Percentiles rank a stretch among this genome's conserved stretches.
These are phyloP conservation scores for Lytechinus variegatus DNA, from an alignment of 35 echinoderm and acorn worm genomes.

Conservation along the genomic window DNA sequence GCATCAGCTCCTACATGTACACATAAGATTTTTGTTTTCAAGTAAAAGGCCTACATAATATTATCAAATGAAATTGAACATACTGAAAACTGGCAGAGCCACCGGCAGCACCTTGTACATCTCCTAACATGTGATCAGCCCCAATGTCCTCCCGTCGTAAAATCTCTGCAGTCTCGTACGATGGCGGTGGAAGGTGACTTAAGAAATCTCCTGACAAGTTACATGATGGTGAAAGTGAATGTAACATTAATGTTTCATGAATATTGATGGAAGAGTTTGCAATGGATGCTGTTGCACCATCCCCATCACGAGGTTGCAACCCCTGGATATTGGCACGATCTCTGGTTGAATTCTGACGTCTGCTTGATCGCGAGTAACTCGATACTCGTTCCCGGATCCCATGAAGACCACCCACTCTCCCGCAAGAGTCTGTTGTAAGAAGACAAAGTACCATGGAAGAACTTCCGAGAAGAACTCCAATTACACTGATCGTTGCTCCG, in stretches of 20 bases:
- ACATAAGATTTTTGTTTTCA: no score
- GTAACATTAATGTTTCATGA: slow-evolving; percentile 16
- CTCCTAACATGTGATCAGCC: not conserved
- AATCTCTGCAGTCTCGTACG: slow-evolving; percentile 11
- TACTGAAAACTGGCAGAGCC: slow-evolving; percentile 18
- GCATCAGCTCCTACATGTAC: no score
- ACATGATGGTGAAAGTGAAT: not conserved
- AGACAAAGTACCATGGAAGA: slow-evolving; percentile 35
- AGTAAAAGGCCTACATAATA: no score
- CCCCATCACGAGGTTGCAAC: not conserved
- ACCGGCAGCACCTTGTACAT: not conserved
- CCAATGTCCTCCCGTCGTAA: not conserved
- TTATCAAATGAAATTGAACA: not conserved
- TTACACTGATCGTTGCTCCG: slow-evolving; percentile 32
- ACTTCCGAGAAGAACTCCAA: slow-evolving; percentile 32
- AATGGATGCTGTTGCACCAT: not conserved
- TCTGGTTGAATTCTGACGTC: not conserved
- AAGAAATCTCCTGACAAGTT: slow-evolving; percentile 10
- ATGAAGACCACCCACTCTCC: slow-evolving; percentile 17
- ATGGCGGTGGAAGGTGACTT: slow-evolving; percentile 20
- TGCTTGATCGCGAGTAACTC: not conserved
- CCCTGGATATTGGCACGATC: not conserved
- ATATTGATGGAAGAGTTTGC: not conserved
- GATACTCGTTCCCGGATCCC: not conserved
- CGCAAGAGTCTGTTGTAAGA: slow-evolving; percentile 22